Conservation (phyloP, 2,797 vertebrate species). For the Halcyon leucocephala region DNA sequence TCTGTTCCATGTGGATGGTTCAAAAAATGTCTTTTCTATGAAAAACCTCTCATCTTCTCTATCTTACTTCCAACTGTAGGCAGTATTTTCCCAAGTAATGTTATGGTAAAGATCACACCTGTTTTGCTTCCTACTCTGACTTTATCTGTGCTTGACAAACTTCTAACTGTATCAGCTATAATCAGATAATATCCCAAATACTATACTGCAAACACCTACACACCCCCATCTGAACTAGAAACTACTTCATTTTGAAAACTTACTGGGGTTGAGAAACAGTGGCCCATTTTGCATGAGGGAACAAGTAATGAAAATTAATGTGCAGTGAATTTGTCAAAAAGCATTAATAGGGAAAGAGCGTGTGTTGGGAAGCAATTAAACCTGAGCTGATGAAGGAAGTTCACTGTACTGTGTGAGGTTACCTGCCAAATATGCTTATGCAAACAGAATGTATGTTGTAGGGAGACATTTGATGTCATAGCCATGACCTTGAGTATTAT, state of each 20-base stretch:
- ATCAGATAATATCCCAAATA: neutral
- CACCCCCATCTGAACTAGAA: neutral
- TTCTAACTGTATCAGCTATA: neutral
- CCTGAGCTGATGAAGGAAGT: neutral
- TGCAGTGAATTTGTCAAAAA: slow-evolving; percentile 38
- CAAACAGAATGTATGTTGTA: neutral
- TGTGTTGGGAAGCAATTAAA: slow-evolving; percentile 37
- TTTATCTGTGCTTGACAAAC: neutral
- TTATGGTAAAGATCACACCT: neutral
- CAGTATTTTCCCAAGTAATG: neutral
- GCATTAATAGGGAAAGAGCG: neutral
- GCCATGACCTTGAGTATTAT: neutral
- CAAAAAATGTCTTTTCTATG: neutral
- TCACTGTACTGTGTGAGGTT: neutral
- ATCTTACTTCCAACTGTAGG: neutral
- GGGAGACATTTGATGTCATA: neutral
- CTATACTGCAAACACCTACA: neutral
- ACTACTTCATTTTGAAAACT: neutral
- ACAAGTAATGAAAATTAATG: slow-evolving; percentile 26
- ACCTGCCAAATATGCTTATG: neutral
- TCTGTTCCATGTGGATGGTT: neutral
- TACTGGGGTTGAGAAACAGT: neutral
- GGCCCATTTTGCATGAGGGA: slow-evolving; percentile 16
- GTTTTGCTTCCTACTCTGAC: neutral
- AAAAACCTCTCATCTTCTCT: neutral